A percentile compares a stretch with the other conserved stretches of the same genome.
These are phyloP conservation scores for Mechanitis mazaeus DNA, from an alignment of 2,888 invertebrate species.

Conservation along the genomic window DNA sequence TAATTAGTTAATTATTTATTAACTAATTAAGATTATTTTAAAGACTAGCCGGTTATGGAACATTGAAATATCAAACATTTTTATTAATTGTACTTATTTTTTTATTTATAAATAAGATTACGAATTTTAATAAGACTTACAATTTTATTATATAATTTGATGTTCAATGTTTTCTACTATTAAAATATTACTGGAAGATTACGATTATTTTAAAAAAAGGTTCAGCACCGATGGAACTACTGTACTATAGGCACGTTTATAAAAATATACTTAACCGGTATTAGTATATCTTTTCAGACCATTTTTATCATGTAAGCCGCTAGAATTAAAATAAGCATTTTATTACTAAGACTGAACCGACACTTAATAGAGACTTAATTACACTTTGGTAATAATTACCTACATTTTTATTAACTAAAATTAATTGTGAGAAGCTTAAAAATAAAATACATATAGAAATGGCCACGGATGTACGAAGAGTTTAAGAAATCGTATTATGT, in stretches of 20 bases:
- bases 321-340: slow-evolving; percentile 28
- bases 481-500: no score
- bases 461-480: slow-evolving; percentile 8
- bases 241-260: slow-evolving; percentile 54
- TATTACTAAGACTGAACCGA: slow-evolving; percentile 32
- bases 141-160: no score
- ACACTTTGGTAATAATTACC: slow-evolving; percentile 75
- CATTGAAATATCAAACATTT: slow-evolving; percentile 25
- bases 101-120: no score
- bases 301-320: slow-evolving; percentile 1
- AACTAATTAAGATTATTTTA: slow-evolving; percentile 27
- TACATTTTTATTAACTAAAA: slow-evolving; percentile 58
- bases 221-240: slow-evolving; percentile 50
- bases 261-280: slow-evolving; percentile 32
- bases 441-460: slow-evolving; percentile 21
- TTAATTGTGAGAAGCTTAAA: slow-evolving; percentile 45
- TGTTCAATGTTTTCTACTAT: slow-evolving; percentile 30
- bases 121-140: no score
- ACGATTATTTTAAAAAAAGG: slow-evolving; percentile 35
- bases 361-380: slow-evolving; percentile 65
- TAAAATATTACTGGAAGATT: slow-evolving; percentile 51
- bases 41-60: slow-evolving; percentile 56
- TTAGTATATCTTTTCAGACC: slow-evolving; percentile 14
- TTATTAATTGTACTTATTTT: not conserved
- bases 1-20: slow-evolving; percentile 11